Evolutionary conservation across 92 coral and sea anemone species (phyloP), one percentile per base, ranked within the genome.

Genomic region (Paramuricea clavata): DNA sequence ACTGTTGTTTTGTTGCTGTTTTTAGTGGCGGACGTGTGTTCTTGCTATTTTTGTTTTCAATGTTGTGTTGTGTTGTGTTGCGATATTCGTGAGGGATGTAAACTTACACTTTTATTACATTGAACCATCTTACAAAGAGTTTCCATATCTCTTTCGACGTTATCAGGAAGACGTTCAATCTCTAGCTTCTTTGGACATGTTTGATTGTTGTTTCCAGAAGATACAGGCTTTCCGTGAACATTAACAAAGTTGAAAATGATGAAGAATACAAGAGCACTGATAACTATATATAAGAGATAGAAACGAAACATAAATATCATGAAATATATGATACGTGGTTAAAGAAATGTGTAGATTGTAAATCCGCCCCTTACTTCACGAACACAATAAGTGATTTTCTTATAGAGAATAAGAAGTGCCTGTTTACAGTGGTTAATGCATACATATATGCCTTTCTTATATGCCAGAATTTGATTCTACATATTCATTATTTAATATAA

Each of bases 171-270:
- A 42, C 7, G 0, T 52, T 39, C 3, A 8, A 73, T 26, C n/a
- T 5, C 5, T 33, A 41, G 79, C 17, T 73, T 73, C 32, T 31
- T 73, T 13, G 79, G 2, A 44, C 79, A 73, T 2, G 60, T 73
- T 21, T n/a, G 26, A 17, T 16, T 73, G 8, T 12, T n/a, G 35
- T 25, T 21, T 23, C 13, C 30, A 22, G 32, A 13, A 22, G 79
- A 22, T 2, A 23, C 15, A 42, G 57, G 79, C 21, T 21, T 73
- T 49, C 39, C 59, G 17, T 1, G 15, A 4, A 31, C 57, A 21
- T 0, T 39, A 42, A 19, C 34, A 5, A n/a, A 6, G 50, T 33
- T 21, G 32, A 42, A 73, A 3, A 73, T 27, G 17, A 73, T 25
- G 6, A 19, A 8, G 41, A 49, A 42, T 16, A 12, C 23, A 12